These are phyloP conservation scores for Teleopsis dalmanni DNA, from an alignment of 1,140 invertebrate species.

Conservation along the genomic window DNA sequence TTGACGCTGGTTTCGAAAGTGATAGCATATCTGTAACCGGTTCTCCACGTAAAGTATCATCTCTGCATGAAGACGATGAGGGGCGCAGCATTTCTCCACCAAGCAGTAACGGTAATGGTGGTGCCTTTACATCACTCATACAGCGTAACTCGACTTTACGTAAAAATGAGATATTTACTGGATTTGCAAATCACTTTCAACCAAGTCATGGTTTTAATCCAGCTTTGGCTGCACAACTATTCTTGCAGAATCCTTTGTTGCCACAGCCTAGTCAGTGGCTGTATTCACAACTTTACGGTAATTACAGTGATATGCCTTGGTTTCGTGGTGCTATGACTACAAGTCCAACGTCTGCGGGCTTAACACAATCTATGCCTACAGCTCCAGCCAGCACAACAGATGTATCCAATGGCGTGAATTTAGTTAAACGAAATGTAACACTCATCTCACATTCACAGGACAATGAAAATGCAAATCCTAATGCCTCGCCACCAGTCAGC, in stretches of 20 bases:
- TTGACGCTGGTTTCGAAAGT: slow-evolving; percentile 47
- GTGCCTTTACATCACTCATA: slow-evolving; percentile 40
- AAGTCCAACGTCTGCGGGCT: slow-evolving; percentile 1
- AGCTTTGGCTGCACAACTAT: slow-evolving; percentile 59
- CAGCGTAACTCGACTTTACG: slow-evolving; percentile 25
- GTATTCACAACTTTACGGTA: slow-evolving; percentile 61
- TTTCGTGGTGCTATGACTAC: slow-evolving; percentile 34
- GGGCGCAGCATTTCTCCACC: slow-evolving; percentile 42
- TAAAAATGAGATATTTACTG: slow-evolving; percentile 42
- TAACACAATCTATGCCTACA: slow-evolving; percentile 1
- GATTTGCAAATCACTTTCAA: slow-evolving; percentile 42
- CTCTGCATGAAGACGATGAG: slow-evolving; percentile 18
- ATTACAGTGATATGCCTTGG: slow-evolving; percentile 55
- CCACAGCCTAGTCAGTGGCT: slow-evolving; percentile 67
- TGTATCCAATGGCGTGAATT: slow-evolving; percentile 25
- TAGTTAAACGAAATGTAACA: slow-evolving; percentile 38
- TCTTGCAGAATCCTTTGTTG: slow-evolving; percentile 60
- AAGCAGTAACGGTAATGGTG: slow-evolving; percentile 22
- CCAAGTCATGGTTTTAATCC: slow-evolving; percentile 53
- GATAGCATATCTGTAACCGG: slow-evolving; percentile 63
- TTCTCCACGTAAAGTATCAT: slow-evolving; percentile 42
- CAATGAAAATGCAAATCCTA: slow-evolving; percentile 37
- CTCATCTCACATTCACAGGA: slow-evolving; percentile 38
- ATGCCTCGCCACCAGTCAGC: slow-evolving; percentile 39
- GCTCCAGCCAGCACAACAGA: slow-evolving; percentile 4